These are phyloP conservation scores for zebrafish (Danio rerio) DNA, from an alignment of 2,113 vertebrate species.

Conservation along the genomic window DNA sequence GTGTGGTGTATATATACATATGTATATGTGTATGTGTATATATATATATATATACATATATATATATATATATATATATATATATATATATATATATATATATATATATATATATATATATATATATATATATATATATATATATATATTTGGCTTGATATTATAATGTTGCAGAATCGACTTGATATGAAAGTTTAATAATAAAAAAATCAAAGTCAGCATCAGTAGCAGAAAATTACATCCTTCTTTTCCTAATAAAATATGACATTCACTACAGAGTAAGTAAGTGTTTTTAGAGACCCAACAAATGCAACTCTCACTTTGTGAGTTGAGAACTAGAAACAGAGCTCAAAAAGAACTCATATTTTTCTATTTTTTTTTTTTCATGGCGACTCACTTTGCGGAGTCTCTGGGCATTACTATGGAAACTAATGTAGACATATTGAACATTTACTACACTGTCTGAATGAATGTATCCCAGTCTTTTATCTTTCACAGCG, in stretches of 20 bases:
- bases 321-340: not conserved
- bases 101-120: too few species aligned
- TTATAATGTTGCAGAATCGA: too few species aligned
- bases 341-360: not conserved
- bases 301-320: not conserved
- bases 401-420: constrained; percentile 7
- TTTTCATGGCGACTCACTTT: not conserved
- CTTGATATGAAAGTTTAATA: too few species aligned
- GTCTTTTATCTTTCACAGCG: constrained; percentile 8
- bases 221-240: not conserved
- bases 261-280: not conserved
- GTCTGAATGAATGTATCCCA: not conserved
- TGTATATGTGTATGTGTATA: too few species aligned
- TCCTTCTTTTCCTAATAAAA: not conserved
- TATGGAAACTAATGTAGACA: constrained; percentile 12
- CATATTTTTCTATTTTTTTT: not conserved
- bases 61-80: too few species aligned
- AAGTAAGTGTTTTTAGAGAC: not conserved
- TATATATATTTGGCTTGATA: too few species aligned
- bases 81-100: too few species aligned
- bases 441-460: constrained; percentile 8
- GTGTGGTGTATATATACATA: too few species aligned
- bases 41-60: too few species aligned
- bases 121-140: too few species aligned
- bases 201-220: not conserved